Conservation (phyloP, 2,113 vertebrate genomes). For the Cyphomyrus plagiostoma region DNA sequence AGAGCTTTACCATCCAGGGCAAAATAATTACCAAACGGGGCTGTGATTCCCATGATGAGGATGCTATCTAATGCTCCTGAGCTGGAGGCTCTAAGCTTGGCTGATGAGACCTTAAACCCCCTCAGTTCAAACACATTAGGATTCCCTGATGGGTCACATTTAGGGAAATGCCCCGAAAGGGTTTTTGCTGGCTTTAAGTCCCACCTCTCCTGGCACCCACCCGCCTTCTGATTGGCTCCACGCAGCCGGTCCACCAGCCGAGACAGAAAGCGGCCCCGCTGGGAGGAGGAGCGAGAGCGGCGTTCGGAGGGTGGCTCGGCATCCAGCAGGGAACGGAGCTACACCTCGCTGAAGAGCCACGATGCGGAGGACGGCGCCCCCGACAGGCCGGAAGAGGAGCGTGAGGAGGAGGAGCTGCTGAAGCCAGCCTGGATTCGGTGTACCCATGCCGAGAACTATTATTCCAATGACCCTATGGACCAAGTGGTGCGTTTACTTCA, state of each 20-base stretch:
- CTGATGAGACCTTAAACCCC: neutral
- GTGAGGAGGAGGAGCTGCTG: constrained; percentile 79
- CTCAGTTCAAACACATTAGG: neutral
- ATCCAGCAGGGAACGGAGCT: constrained; percentile 60
- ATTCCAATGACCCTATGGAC: constrained; percentile 96
- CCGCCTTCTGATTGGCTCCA: neutral
- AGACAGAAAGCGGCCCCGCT: constrained; percentile 80
- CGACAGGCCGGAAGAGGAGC: constrained; percentile 68
- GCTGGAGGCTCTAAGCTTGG: neutral
- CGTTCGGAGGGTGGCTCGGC: constrained; percentile 56
- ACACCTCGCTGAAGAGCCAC: constrained; percentile 59
- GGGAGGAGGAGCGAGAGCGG: constrained; percentile 77
- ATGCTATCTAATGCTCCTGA: neutral
- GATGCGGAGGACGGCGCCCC: constrained; percentile 58
- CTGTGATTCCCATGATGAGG: neutral
- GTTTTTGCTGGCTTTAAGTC: neutral
- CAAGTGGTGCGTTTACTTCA: constrained; percentile 74
- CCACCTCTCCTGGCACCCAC: neutral
- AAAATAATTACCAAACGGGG: neutral
- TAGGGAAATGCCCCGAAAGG: neutral
- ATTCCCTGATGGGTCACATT: neutral
- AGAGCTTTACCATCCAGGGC: neutral
- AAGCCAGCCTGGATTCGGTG: constrained; percentile 96
- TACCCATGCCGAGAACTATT: constrained; percentile 92
- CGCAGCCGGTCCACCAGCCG: constrained; percentile 75